These are phyloP conservation scores for Pseudonaja textilis DNA, from an alignment of 2,113 vertebrate species.

Conservation along the genomic window DNA sequence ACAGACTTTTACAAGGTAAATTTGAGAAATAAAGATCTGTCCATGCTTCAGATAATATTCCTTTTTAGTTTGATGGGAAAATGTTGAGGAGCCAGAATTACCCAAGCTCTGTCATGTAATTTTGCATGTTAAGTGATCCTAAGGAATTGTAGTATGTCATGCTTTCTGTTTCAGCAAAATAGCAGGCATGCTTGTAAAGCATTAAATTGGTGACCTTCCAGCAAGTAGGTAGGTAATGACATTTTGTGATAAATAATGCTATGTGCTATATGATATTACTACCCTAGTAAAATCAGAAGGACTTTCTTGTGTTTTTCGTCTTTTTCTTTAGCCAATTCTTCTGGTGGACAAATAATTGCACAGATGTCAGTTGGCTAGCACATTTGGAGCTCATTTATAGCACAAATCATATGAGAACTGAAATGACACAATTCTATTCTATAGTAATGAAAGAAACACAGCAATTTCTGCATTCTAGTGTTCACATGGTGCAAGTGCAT, in stretches of 20 bases:
- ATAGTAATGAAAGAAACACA: background rate
- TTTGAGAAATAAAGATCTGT: background rate
- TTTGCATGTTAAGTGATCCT: background rate
- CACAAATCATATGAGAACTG: background rate
- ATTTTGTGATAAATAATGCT: background rate
- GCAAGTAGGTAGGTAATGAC: background rate
- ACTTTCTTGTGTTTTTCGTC: background rate
- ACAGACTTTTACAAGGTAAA: background rate
- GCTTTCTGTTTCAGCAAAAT: background rate
- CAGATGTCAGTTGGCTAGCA: background rate
- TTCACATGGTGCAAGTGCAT: background rate
- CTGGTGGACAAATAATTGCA: background rate
- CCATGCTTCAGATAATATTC: background rate
- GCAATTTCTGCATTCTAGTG: background rate
- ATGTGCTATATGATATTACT: background rate
- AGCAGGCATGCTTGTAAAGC: background rate
- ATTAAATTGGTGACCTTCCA: background rate
- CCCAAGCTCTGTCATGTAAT: background rate
- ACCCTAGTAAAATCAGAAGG: background rate
- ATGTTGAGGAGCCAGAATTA: background rate
- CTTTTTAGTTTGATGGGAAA: background rate
- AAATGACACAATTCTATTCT: background rate
- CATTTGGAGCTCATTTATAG: background rate
- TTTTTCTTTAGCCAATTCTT: background rate
- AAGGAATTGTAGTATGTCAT: background rate